Evolutionary conservation across 2,113 vertebrate genomes (phyloP).

Genomic region (Pseudopipra pipra): DNA sequence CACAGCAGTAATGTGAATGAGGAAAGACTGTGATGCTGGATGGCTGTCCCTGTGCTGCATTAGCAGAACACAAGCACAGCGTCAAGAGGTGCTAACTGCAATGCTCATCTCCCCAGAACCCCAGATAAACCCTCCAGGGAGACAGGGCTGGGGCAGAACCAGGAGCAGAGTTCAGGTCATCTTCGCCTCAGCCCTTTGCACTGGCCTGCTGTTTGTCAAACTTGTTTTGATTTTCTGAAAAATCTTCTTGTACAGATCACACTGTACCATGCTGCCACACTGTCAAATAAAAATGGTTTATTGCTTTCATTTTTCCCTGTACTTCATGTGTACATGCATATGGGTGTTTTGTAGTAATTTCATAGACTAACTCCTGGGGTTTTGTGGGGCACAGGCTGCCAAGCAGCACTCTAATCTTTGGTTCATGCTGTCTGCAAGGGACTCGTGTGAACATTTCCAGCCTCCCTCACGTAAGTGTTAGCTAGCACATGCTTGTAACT

Average conservation of each 20-base stretch:
- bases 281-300: neutral
- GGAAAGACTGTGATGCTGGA: neutral
- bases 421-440: neutral
- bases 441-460: neutral
- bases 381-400: neutral
- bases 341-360: neutral
- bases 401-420: neutral
- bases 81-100: neutral
- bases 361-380: neutral
- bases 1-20: neutral
- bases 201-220: neutral
- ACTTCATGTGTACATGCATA: accelerated
- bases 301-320: neutral
- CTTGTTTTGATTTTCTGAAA: neutral
- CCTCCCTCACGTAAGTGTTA: neutral
- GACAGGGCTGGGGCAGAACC: neutral
- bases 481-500: no score
- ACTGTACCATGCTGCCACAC: neutral
- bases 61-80: neutral
- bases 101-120: no score
- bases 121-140: neutral
- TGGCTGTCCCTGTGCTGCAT: no score
- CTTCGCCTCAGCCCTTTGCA: neutral
- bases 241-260: neutral
- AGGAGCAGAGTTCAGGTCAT: neutral